A percentile compares a stretch with the other conserved stretches of the same genome.
phyloP scores from a whole-genome alignment of 2,888 invertebrate species.

The Drosophila lutescens region DNA sequence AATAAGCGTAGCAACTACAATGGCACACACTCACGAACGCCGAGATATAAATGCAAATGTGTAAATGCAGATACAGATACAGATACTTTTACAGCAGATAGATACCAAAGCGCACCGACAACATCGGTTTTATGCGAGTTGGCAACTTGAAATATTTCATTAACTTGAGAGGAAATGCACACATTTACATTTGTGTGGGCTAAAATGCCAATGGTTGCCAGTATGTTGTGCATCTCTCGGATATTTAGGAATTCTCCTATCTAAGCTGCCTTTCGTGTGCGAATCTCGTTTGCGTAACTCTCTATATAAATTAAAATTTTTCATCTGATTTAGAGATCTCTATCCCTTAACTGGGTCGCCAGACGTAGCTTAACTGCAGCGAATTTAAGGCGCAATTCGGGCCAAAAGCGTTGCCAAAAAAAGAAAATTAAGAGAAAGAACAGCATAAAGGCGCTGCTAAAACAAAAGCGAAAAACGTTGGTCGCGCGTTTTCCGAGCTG shows the following conservation, averaged over 20 bases:
- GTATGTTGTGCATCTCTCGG: slow-evolving; percentile 12
- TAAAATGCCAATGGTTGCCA: slow-evolving; percentile 15
- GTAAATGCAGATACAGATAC: slow-evolving; percentile 5
- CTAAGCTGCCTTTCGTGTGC: slow-evolving; percentile 43
- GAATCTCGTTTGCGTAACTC: slow-evolving; percentile 51
- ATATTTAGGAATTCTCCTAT: slow-evolving; percentile 20
- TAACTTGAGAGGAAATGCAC: slow-evolving; percentile 31
- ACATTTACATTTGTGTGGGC: slow-evolving; percentile 13
- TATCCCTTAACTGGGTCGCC: slow-evolving; percentile 40
- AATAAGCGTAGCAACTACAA: slow-evolving; percentile 4
- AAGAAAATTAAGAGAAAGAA: slow-evolving; percentile 14
- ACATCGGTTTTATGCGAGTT: slow-evolving; percentile 20
- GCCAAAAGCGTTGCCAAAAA: slow-evolving; percentile 41
- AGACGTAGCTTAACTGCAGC: slow-evolving; percentile 8
- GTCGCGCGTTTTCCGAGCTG: slow-evolving; percentile 19
- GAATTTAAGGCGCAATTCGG: slow-evolving; percentile 44
- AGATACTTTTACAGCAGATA: background rate
- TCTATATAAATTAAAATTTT: slow-evolving; percentile 34
- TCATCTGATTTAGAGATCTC: slow-evolving; percentile 9
- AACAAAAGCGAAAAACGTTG: slow-evolving; percentile 39
- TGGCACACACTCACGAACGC: background rate
- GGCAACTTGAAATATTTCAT: slow-evolving; percentile 34
- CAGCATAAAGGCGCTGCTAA: slow-evolving; percentile 6
- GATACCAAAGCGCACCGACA: background rate
- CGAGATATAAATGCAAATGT: background rate